A percentile compares a stretch with the other conserved stretches of the same genome.
phyloP scores from a whole-genome alignment of 2,113 vertebrate species.

The Pelecanoides urinatrix region DNA sequence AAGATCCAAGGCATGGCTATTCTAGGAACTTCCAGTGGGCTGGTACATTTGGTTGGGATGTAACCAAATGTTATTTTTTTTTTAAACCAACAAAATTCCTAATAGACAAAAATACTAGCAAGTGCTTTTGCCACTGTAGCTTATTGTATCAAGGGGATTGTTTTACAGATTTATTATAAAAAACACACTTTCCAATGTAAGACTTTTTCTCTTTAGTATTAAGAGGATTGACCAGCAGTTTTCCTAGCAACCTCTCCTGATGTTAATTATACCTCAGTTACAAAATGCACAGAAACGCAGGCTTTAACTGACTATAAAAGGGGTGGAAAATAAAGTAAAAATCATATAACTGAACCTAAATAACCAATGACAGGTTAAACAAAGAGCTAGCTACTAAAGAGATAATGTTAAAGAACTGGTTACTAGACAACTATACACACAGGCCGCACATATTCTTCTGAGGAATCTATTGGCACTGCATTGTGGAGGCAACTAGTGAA shows the following conservation, averaged over 20 bases:
- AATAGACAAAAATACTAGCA: neutral
- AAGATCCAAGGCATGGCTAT: neutral
- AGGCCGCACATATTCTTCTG: neutral
- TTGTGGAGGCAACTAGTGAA: neutral
- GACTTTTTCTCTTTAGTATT: neutral
- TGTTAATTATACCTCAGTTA: neutral
- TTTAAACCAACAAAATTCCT: neutral
- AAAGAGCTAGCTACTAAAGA: neutral
- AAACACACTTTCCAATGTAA: neutral
- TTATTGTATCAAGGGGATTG: neutral
- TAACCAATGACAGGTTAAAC: neutral
- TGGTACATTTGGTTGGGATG: neutral
- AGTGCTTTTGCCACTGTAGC: neutral
- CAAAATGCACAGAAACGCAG: neutral
- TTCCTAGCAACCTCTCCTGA: neutral
- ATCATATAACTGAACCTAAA: neutral
- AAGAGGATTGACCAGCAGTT: neutral
- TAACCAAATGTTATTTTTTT: neutral
- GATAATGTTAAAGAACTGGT: neutral
- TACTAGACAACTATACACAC: neutral
- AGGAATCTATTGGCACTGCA: neutral
- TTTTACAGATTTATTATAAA: neutral
- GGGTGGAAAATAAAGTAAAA: neutral
- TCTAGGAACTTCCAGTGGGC: neutral
- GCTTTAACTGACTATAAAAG: neutral